Percentiles rank a stretch among this genome's conserved stretches.
These are phyloP conservation scores for Lepidochrysops patricia DNA, from an alignment of 2,888 invertebrate species.

Conservation along the genomic window DNA sequence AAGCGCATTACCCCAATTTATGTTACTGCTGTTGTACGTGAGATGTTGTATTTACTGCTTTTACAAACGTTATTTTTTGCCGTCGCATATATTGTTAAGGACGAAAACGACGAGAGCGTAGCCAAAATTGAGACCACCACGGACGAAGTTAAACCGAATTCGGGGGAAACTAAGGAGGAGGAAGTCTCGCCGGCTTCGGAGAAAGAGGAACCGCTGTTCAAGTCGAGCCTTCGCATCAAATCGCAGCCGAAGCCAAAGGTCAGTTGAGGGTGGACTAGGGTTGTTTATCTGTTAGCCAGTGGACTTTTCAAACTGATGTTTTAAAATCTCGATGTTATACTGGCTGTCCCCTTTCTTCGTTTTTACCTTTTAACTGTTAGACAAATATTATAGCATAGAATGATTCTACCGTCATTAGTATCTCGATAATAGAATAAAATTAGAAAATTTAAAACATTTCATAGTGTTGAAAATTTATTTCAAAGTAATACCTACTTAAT, in stretches of 20 bases:
- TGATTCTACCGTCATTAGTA: not conserved
- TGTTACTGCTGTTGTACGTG: constrained; percentile 46
- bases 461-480: not conserved
- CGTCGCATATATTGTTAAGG: constrained; percentile 62
- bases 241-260: constrained; percentile 57
- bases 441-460: not conserved
- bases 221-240: constrained; percentile 63
- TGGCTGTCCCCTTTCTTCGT: not conserved
- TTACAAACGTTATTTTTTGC: constrained; percentile 46
- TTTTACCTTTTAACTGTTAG: not conserved
- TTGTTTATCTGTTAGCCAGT: constrained; percentile 40
- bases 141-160: constrained; percentile 62
- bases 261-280: constrained; percentile 40
- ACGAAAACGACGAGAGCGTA: constrained; percentile 54
- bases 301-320: constrained; percentile 5
- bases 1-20: constrained; percentile 33
- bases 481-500: too few relatives aligned
- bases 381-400: not conserved
- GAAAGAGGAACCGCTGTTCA: constrained; percentile 66
- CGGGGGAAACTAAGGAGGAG: constrained; percentile 43
- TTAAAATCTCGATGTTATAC: not conserved
- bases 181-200: constrained; percentile 48
- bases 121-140: constrained; percentile 68
- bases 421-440: not conserved
- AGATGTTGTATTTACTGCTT: constrained; percentile 39